Evolutionary conservation across 2,797 vertebrate species (phyloP), one percentile per base, ranked within the genome.

Genomic region (Sternarchorhynchus goeldii): DNA sequence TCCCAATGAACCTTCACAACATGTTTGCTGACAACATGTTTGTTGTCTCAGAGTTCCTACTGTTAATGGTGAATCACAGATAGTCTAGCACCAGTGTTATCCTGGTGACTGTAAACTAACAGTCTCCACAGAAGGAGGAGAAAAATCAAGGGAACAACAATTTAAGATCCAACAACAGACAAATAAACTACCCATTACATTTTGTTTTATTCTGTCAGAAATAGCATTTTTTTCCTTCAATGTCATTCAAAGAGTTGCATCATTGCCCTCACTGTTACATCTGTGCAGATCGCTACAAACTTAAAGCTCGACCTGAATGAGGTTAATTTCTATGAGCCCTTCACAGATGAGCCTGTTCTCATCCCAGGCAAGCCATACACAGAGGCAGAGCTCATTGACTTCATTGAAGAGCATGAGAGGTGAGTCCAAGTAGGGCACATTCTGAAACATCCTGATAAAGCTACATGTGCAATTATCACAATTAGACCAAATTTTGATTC

Each of bases 301-400:
- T 86, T 97, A 75, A 93, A 93, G 10, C 88, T 97, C 82, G 96
- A 94, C 82, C 6, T 97, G 73, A 96, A 97, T 0, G 94, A 97
- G 82, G 94, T 96, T 0, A 94, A 96, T 73, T 97, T 96, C 87
- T 96, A 96, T 0, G 95, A 97, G 71, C 96, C 96, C 0, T 97
- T 98, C 91, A 96, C 94, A 94, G 92, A 93, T 0, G 90, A 95
- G 7, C 91, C 96, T 0, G 85, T 91, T 73, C 90, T 91, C 63
- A 95, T 98, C 84, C 96, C 96, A 0, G 94, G 94, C 80, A 96
- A 94, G n/a, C 95, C 96, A 34, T 95, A 95, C 87, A 92, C 92
- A 0, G 93, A 95, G 81, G 93, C 93, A 0, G 95, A 97, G 83
- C 93, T 98, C 0, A 89, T 97, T 20, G 92, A 85, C 5, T 98